phyloP scores from a whole-genome alignment of 2,797 vertebrate genomes.

The Enteromius argenteus region DNA sequence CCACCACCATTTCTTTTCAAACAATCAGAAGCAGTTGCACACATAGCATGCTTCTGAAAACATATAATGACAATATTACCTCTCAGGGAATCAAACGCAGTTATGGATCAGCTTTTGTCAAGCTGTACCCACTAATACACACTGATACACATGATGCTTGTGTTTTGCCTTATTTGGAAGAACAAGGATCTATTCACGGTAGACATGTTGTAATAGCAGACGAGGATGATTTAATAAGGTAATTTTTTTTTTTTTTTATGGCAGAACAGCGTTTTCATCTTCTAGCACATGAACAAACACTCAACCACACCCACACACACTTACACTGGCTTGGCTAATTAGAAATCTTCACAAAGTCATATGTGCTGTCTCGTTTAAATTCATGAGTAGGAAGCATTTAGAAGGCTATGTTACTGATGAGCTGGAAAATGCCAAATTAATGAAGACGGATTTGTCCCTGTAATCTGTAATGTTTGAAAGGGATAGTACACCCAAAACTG shows the following conservation, averaged over 20 bases:
- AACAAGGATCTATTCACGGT: constrained; percentile 42
- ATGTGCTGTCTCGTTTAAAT: not conserved
- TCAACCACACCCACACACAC: not conserved
- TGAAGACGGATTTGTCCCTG: constrained; percentile 8
- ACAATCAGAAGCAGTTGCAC: constrained; percentile 6
- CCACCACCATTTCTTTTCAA: not conserved
- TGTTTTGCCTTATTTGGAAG: constrained; percentile 53
- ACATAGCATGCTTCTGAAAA: constrained; percentile 33
- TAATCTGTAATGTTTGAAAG: constrained; percentile 10
- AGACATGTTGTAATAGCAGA: constrained; percentile 23
- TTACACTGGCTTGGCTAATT: constrained; percentile 17
- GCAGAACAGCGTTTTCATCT: constrained; percentile 20
- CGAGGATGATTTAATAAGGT: constrained; percentile 34
- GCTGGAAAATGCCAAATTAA: not conserved
- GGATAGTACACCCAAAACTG: not conserved
- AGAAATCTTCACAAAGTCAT: constrained; percentile 27
- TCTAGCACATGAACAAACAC: constrained; percentile 25
- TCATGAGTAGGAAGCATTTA: constrained; percentile 20
- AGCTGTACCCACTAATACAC: constrained; percentile 4
- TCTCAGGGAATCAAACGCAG: not conserved
- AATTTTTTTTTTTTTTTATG: constrained; percentile 12
- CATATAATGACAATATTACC: constrained; percentile 4
- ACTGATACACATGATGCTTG: not conserved
- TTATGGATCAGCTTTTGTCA: constrained; percentile 1
- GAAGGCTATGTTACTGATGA: constrained; percentile 17